Evolutionary conservation across 2,797 vertebrate species (phyloP), one percentile per base, ranked within the genome.

Genomic region (Chiloscyllium punctatum): DNA sequence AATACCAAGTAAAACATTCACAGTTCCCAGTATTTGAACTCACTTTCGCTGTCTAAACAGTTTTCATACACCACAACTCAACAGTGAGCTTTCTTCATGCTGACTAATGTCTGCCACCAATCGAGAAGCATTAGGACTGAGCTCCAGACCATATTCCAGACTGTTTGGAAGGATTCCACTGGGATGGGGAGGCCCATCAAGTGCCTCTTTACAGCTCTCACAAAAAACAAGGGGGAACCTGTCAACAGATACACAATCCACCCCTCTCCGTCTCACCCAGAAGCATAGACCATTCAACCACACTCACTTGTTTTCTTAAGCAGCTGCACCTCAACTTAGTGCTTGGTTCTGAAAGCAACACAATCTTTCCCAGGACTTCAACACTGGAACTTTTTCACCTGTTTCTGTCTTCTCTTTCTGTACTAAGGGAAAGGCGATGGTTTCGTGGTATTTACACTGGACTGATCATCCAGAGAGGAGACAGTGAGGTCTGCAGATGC

Each of bases 41-140:
- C 90, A 92, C n/a, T 68, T 92, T 23, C 90, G 3, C 21, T 68
- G 62, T 92, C 90, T 92, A 68, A 92, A 92, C 90, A 92, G 57
- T 42, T 68, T 68, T 68, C 33, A 92, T 21, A 92, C 18, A 92
- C 90, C 66, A 21, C 62, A 92, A 92, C 62, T 66, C n/a, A 42
- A 68, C 90, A 92, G 18, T n/a, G 90, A n/a, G n/a, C 33, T 92
- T n/a, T 37, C 92, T 92, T 92, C 90, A 92, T 92, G 57, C 62
- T 92, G 62, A 68, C 62, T 92, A 62, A 92, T 68, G 62, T 9
- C 90, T 92, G n/a, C 90, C 87, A 62, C 87, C 30, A 53, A 30
- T 13, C 3, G 30, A 62, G 18, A 33, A 33, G 51, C 53, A n/a
- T 90, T 18, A 57, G 27, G 53, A 33, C 51, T 33, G n/a, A 37